These are phyloP conservation scores for Cryptocephalus moraei DNA, from an alignment of 2,888 invertebrate genomes.

Conservation along the genomic window DNA sequence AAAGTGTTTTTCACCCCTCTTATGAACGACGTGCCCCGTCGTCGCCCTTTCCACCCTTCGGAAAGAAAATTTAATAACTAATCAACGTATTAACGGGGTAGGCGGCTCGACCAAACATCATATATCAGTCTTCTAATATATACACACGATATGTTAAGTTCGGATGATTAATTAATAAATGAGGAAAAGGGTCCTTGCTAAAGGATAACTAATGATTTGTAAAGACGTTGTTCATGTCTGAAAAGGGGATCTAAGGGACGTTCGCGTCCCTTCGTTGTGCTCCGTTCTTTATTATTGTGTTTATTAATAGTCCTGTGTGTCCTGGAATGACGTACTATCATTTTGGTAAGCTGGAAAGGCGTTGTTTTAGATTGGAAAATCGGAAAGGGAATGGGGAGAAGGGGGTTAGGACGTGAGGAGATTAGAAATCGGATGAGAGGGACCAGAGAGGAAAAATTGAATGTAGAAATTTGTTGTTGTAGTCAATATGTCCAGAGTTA, in stretches of 20 bases:
- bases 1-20: no score
- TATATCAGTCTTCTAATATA: conserved; percentile 19
- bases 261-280: conserved; percentile 7
- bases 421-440: not conserved
- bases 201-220: conserved; percentile 39
- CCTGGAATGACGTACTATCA: conserved; percentile 2
- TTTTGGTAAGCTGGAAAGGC: not conserved
- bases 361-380: not conserved
- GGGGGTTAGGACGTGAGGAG: no score
- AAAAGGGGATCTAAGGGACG: conserved; percentile 22
- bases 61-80: no score
- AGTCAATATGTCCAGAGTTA: no score
- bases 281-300: conserved; percentile 24
- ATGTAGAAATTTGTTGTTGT: no score
- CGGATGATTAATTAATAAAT: conserved; percentile 33
- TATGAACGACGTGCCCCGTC: no score
- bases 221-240: conserved; percentile 34
- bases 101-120: conserved; percentile 12
- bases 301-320: conserved; percentile 25
- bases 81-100: no score
- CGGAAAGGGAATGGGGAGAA: not conserved
- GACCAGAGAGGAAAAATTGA: not conserved
- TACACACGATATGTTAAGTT: conserved; percentile 28
- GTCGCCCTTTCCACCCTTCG: no score
- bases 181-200: conserved; percentile 21